Base-by-base conservation (phyloP, 64 coral and sea anemone species). In the Stylophora pistillata region DNA sequence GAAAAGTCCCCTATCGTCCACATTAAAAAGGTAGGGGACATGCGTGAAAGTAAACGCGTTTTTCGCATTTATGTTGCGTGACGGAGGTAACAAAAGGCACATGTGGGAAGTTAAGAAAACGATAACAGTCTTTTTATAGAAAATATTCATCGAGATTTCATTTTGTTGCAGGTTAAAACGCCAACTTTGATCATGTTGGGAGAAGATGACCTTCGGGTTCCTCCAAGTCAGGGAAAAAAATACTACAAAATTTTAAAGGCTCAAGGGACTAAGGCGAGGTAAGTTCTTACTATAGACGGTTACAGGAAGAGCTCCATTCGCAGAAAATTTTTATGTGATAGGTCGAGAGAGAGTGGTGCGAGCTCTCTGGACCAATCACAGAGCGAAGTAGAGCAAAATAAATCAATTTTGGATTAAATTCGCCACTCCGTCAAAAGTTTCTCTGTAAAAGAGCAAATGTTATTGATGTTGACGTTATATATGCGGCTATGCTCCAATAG, bases 151-250 rank as follows among this genome's bases (percentile, higher is more conserved):
- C 10, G 63, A n/a, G 11, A 11, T 18, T 79, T 17, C 29, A 13
- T 57, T 25, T 12, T 12, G 26, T 12, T 29, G 18, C 55, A 79
- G 77, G 56, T 79, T 29, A 79, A 79, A 55, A 79, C 77, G 0
- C 95, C 95, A 33, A 94, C 86, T 5, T 65, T 98, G 18, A 15
- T 98, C 17, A 58, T 94, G 28, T 28, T 98, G 10, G 95, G 95
- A 57, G 92, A 65, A 32, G 76, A 78, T 72, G 95, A 98, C 54
- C 37, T 76, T 11, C 92, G 95, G 18, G 95, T 98, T 26, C 95
- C 95, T 64, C 88, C 92, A 15, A 91, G 78, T 14, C 88, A 94
- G 88, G 95, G 91, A 86, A 98, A 64, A 78, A 78, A 88, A 74
- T 89, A 88, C 56, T 91, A 90, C 62, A 89, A 64, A 26, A 16